Conservation (phyloP, 2,113 vertebrate genomes). For the Mystacornis crossleyi region DNA sequence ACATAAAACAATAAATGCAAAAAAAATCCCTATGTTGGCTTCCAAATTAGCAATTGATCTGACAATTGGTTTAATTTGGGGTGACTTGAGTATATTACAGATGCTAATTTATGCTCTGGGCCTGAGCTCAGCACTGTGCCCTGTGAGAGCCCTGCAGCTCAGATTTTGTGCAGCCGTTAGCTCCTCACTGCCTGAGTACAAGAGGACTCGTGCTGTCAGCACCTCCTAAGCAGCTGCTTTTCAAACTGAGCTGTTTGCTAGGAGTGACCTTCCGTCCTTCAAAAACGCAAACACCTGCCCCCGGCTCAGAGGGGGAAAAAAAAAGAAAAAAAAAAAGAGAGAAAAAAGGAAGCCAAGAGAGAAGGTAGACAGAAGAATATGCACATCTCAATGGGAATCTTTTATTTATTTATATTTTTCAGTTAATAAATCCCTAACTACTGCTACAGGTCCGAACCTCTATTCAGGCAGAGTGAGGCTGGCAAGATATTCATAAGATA, state of each 20-base stretch:
- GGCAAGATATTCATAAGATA: background rate
- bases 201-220: background rate
- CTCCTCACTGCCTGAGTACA: background rate
- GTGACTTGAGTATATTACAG: background rate
- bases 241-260: background rate
- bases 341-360: accelerated
- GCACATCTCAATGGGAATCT: background rate
- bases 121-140: background rate
- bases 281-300: background rate
- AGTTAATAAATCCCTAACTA: background rate
- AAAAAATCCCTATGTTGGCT: background rate
- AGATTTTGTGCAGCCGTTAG: background rate
- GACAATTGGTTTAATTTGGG: background rate
- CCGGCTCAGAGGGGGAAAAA: background rate
- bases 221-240: background rate
- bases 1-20: background rate
- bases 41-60: background rate
- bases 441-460: background rate
- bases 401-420: background rate
- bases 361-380: background rate
- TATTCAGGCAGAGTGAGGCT: background rate
- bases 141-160: background rate
- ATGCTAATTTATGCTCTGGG: background rate
- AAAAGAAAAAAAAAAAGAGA: accelerated
- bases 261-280: background rate